Base-by-base conservation (phyloP, 2,888 invertebrate genomes). In the Norana najaformis region DNA sequence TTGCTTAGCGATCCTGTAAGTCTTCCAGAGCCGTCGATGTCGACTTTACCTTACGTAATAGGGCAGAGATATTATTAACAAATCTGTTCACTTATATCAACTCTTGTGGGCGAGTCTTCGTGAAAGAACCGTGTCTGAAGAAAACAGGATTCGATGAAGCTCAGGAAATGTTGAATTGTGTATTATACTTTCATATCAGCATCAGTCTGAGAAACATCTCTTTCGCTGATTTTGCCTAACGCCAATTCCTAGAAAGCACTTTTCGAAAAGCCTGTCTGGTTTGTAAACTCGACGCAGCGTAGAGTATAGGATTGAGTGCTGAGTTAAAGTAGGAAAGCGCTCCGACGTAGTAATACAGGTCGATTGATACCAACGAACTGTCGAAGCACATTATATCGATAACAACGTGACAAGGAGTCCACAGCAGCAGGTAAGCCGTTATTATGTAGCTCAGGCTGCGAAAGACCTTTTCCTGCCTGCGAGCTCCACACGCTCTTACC, bases 241-340 rank as follows among this genome's bases (percentile, higher is more conserved):
- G 69, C n/a, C 69, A 23, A 23, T 41, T 23, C 47, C 47, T n/a
- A 13, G 0, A 69, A n/a, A 69, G n/a, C n/a, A 69, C 30, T 69
- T n/a, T 30, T n/a, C 30, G 8, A n/a, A 69, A 69, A 6, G 69
- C 69, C 69, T 69, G 69, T 69, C 91, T 89, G 83, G 92, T 91
- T n/a, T 92, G 91, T 35, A 89, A 69, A 47, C 88, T 91, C 83
- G 91, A 91, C 89, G 38, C 92, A 20, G 92, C 92, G 88, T 92
- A 92, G 13, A 92, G 89, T n/a, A 92, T 90, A 0, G 92, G 92
- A 89, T 92, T 92, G 47, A 92, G 88, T 13, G 92, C 92, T 5
- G 91, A 91, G 89, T 92, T 92, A 83, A 92, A 90, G 82, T 92
- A 92, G 35, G 92, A 91, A 41, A 92, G 85, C 91, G 92, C 92